Percentiles rank a stretch among this genome's conserved stretches.
These are phyloP conservation scores for Elysia chlorotica DNA, from an alignment of 1,140 invertebrate species.

Conservation along the genomic window DNA sequence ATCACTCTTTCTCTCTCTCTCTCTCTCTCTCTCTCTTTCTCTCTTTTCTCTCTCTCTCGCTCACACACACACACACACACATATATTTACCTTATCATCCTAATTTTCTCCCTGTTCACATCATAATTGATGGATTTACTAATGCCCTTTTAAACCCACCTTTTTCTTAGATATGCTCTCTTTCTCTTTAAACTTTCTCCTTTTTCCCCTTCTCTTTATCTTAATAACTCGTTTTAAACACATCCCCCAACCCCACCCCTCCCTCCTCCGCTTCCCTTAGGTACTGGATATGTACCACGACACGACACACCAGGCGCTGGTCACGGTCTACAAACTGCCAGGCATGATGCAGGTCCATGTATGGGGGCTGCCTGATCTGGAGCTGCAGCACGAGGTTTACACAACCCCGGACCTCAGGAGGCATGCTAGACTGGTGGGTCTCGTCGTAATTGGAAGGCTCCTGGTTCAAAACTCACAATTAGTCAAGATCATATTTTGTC, in stretches of 20 bases:
- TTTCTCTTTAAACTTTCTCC: not conserved
- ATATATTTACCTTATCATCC: no score
- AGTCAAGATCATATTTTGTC: no score
- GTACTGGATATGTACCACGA: slow-evolving; percentile 53
- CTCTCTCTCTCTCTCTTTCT: no score
- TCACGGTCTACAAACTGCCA: slow-evolving; percentile 43
- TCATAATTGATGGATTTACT: not conserved
- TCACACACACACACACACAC: no score
- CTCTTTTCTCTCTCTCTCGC: no score
- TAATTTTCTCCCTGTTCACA: not conserved
- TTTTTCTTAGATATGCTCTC: slow-evolving; percentile 12
- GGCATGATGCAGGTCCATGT: slow-evolving; percentile 50
- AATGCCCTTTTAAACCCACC: not conserved
- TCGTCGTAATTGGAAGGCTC: no score
- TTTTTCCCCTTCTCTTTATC: not conserved
- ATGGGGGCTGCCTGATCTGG: slow-evolving; percentile 55
- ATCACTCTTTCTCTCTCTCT: no score
- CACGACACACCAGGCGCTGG: slow-evolving; percentile 40
- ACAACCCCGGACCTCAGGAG: slow-evolving; percentile 43
- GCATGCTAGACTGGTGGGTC: slow-evolving; percentile 51
- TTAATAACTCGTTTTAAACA: no score
- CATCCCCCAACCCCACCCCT: not conserved
- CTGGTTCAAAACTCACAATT: no score
- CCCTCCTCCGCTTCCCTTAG: slow-evolving; percentile 23
- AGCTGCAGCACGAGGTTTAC: slow-evolving; percentile 51